phyloP scores from a whole-genome alignment of 2,113 vertebrate genomes.

The Cnemophilus loriae region DNA sequence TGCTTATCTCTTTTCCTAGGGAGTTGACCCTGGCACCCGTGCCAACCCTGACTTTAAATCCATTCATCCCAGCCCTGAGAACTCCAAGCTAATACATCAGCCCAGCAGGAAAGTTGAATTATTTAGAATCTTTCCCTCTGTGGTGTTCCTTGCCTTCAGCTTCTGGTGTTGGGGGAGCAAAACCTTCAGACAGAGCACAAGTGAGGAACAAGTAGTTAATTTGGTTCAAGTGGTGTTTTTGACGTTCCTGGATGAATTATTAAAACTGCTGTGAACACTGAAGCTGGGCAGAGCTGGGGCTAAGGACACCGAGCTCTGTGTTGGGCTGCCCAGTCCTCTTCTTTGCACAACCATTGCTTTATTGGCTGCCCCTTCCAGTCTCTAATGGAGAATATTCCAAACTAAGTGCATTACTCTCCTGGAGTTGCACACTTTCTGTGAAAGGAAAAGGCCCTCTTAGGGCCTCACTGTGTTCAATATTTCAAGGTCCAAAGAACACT shows the following conservation, averaged over 20 bases:
- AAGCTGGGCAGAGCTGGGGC: background rate
- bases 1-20: background rate
- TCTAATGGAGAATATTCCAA: background rate
- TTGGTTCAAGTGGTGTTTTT: background rate
- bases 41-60: background rate
- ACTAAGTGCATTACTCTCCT: background rate
- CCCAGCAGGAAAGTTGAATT: background rate
- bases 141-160: background rate
- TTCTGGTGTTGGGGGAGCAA: background rate
- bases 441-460: background rate
- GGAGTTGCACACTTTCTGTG: background rate
- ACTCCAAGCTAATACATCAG: background rate
- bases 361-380: background rate
- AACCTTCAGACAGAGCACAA: background rate
- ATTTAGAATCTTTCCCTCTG: background rate
- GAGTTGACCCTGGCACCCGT: background rate
- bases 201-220: background rate
- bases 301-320: background rate
- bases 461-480: background rate
- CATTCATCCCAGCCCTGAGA: background rate
- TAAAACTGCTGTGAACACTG: background rate
- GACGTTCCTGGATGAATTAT: background rate
- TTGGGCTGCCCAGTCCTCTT: background rate
- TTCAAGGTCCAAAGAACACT: background rate
- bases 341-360: background rate